A percentile compares a stretch with the other conserved stretches of the same genome.
phyloP scores from a whole-genome alignment of 2,888 invertebrate species.

The Camptogramma bilineatum region DNA sequence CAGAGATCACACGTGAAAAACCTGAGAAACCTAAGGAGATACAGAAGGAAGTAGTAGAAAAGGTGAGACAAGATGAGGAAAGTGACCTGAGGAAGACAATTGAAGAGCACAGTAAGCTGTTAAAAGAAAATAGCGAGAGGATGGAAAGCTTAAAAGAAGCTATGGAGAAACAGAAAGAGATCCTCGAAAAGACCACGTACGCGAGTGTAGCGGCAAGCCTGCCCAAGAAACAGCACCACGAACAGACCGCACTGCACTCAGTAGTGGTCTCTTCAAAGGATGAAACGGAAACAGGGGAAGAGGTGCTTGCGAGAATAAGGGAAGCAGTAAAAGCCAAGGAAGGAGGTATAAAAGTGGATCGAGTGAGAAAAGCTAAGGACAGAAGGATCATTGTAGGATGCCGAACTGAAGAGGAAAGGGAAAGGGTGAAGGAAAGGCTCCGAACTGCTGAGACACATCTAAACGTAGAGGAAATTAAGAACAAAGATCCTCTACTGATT shows the following conservation, averaged over 20 bases:
- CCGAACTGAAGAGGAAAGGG: not conserved
- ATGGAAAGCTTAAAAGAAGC: not conserved
- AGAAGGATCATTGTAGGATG: not conserved
- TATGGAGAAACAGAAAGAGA: not conserved
- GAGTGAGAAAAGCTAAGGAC: not conserved
- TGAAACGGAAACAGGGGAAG: slow-evolving; percentile 27
- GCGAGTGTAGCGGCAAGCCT: not conserved
- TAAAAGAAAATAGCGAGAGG: not conserved
- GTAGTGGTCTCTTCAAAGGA: slow-evolving; percentile 23
- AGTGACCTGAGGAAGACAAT: not conserved
- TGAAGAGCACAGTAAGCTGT: not conserved
- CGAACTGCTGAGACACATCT: no score
- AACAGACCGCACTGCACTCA: slow-evolving; percentile 24
- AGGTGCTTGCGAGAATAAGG: slow-evolving; percentile 21
- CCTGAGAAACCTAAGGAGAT: not conserved
- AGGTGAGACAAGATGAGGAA: not conserved
- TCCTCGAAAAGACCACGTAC: not conserved
- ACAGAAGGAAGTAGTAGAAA: not conserved
- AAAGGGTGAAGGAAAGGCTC: not conserved
- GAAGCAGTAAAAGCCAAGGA: slow-evolving; percentile 30
- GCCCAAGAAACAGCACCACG: not conserved
- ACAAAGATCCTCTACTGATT: no score
- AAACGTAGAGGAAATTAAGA: no score
- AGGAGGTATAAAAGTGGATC: slow-evolving; percentile 4
- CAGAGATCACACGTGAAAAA: not conserved